phyloP scores from a whole-genome alignment of 1,140 invertebrate genomes.

The Drosophila sproati region DNA sequence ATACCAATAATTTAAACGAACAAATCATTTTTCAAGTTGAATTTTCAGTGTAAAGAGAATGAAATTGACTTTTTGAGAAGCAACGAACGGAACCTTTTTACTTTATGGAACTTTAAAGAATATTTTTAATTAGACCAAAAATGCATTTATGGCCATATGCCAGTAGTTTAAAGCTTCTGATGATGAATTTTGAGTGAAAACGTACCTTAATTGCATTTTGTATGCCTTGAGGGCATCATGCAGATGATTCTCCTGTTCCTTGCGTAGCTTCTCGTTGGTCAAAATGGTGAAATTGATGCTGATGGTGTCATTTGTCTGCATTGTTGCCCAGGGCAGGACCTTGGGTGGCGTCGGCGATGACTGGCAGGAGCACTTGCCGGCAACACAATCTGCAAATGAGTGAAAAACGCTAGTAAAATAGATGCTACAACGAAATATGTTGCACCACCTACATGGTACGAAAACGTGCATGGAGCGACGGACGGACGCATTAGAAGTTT shows the following conservation, averaged over 20 bases:
- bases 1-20: too few species aligned
- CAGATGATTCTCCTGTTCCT: constrained; percentile 39
- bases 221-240: constrained; percentile 53
- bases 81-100: too few species aligned
- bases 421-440: background rate
- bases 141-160: too few species aligned
- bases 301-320: constrained; percentile 69
- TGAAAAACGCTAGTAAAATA: background rate
- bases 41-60: too few species aligned
- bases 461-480: constrained; percentile 49
- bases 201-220: constrained; percentile 69
- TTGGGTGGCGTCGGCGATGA: constrained; percentile 49
- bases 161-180: too few species aligned
- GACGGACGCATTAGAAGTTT: constrained; percentile 66
- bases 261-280: constrained; percentile 57
- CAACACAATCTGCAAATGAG: constrained; percentile 58
- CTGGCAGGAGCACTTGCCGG: constrained; percentile 66
- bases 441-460: constrained; percentile 59
- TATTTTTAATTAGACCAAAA: too few species aligned
- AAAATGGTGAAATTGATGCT: constrained; percentile 57
- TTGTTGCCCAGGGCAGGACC: constrained; percentile 52
- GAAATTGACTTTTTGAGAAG: too few species aligned
- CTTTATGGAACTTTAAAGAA: too few species aligned
- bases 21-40: too few species aligned
- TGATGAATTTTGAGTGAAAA: background rate